These are phyloP conservation scores for Callocephalon fimbriatum DNA, from an alignment of 2,113 vertebrate species.

Conservation along the genomic window DNA sequence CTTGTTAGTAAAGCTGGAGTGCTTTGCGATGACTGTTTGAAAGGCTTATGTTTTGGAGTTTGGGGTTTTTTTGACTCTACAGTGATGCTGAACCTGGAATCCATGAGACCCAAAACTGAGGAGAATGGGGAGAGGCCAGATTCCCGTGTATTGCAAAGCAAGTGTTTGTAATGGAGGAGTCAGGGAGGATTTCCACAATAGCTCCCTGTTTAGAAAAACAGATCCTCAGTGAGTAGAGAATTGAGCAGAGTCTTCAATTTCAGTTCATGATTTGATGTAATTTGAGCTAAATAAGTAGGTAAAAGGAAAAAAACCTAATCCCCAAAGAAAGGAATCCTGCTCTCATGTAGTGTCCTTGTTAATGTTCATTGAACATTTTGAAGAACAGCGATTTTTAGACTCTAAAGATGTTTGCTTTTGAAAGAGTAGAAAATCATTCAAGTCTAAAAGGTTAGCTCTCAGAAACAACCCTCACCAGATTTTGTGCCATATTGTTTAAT, in stretches of 20 bases:
- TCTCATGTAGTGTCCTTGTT: not conserved
- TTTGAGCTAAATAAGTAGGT: not conserved
- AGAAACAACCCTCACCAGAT: not conserved
- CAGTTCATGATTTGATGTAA: not conserved
- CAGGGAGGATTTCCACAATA: not conserved
- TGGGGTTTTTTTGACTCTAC: not conserved
- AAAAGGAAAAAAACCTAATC: not conserved
- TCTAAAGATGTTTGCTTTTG: not conserved
- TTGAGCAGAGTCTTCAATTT: not conserved
- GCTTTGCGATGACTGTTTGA: not conserved
- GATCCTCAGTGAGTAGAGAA: not conserved
- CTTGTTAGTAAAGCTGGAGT: slow-evolving; percentile 5
- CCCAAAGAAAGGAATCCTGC: not conserved
- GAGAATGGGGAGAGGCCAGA: not conserved
- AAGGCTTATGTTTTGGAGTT: not conserved
- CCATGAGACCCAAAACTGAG: not conserved
- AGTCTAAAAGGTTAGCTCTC: not conserved
- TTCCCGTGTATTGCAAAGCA: not conserved
- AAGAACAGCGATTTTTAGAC: not conserved
- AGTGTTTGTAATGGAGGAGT: not conserved
- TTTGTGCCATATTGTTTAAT: not conserved
- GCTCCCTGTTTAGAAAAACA: not conserved
- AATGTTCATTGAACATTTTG: not conserved
- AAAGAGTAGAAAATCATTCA: not conserved
- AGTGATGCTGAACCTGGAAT: not conserved